A percentile compares a stretch with the other conserved stretches of the same genome.
These are phyloP conservation scores for Papilio elwesi DNA, from an alignment of 2,888 invertebrate species.

Conservation along the genomic window DNA sequence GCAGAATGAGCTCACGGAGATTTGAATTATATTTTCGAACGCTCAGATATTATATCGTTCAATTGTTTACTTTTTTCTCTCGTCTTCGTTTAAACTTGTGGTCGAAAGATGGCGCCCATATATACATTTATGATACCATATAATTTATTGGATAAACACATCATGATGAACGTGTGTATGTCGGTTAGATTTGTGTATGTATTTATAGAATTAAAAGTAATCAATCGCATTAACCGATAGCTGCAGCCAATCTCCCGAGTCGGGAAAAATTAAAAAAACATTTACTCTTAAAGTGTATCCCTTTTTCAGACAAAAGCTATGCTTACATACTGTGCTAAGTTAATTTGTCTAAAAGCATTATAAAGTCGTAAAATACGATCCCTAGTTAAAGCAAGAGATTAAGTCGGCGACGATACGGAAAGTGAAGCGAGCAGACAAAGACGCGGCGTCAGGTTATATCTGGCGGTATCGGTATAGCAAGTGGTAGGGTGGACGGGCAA, in stretches of 20 bases:
- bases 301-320: too few relatives aligned
- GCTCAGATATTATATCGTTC: slow-evolving; percentile 9
- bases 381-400: too few relatives aligned
- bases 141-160: not conserved
- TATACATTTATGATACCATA: not conserved
- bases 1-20: slow-evolving; percentile 36
- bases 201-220: too few relatives aligned
- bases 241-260: too few relatives aligned
- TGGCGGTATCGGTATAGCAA: slow-evolving; percentile 55
- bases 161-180: not conserved
- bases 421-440: slow-evolving; percentile 55
- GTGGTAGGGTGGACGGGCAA: slow-evolving; percentile 71
- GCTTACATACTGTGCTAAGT: too few relatives aligned
- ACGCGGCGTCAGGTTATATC: slow-evolving; percentile 60
- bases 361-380: too few relatives aligned
- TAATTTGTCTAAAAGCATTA: too few relatives aligned
- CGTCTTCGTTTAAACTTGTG: not conserved
- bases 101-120: not conserved
- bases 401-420: not conserved
- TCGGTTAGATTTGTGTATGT: not conserved
- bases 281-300: too few relatives aligned
- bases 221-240: too few relatives aligned
- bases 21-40: slow-evolving; percentile 37
- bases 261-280: too few relatives aligned
- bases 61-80: slow-evolving; percentile 4